These are phyloP conservation scores for Tiliacea citrago DNA, from an alignment of 2,888 invertebrate genomes.

Conservation along the genomic window DNA sequence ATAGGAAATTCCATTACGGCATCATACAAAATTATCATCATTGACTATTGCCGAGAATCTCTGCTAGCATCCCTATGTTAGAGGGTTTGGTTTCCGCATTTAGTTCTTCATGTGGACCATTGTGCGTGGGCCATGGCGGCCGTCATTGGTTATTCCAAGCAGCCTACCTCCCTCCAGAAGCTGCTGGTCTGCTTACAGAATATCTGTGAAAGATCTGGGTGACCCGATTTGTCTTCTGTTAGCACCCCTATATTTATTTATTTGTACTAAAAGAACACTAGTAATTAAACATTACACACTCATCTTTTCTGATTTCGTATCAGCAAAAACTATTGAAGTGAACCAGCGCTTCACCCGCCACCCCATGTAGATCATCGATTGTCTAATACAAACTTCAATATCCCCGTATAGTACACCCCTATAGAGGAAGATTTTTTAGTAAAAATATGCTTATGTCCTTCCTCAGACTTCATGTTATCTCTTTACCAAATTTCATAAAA, in stretches of 20 bases:
- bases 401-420: not conserved
- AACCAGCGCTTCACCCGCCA: not conserved
- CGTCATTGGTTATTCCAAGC: too few species aligned
- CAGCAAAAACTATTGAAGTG: not conserved
- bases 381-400: not conserved
- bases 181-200: too few species aligned
- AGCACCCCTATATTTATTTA: not conserved
- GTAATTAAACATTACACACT: not conserved
- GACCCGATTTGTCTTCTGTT: too few species aligned
- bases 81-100: too few species aligned
- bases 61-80: not conserved
- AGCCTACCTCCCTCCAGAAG: too few species aligned
- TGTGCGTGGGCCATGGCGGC: too few species aligned
- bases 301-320: not conserved
- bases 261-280: not conserved
- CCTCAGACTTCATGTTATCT: not conserved
- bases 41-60: not conserved
- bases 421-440: too few species aligned
- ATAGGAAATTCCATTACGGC: not conserved
- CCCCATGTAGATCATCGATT: not conserved
- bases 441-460: not conserved
- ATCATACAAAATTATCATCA: not conserved
- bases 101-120: too few species aligned
- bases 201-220: too few species aligned
- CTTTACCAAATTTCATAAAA: not conserved